Evolutionary conservation across 2,888 invertebrate genomes (phyloP), one percentile per base, ranked within the genome.

Genomic region (Eremobia ochroleuca): DNA sequence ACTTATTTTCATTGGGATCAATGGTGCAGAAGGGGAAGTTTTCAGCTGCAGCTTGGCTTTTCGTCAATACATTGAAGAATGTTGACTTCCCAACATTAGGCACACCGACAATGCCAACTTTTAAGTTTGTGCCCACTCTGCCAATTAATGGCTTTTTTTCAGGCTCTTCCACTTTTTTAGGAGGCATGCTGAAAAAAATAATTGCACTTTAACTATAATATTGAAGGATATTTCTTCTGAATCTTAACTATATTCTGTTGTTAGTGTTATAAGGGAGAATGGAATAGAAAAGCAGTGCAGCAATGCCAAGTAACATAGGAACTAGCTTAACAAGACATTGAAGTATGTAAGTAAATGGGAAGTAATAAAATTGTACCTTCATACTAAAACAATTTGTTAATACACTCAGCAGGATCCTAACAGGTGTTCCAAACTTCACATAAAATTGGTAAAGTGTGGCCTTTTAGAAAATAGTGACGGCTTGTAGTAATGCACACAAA

Each of bases 1-100:
- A 99, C 99, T 99, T 99, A 99, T 99, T 99, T 98, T 99, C 99
- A 98, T 99, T 99, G 68, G 99, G 99, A 97, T 99, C 99, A 94
- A 99, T 99, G 95, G 99, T 99, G 97, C 99, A 99, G 97, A 99
- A 99, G 1, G 99, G 99, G 94, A 99, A 99, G 95, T 99, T 99
- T 94, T 99, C 99, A 72, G 99, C 99, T 75, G 99, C 98, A 11
- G 99, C 99, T 92, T 98, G 98, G 94, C 99, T 99, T 95, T 99
- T 99, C 49, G 99, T 99, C 85, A 99, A 97, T 40, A 99, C 99
- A 96, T 99, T 99, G 97, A 99, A 99, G 97, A 99, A 99, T 71
- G 99, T 99, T 15, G 99, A 99, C 96, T 99, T 99, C 82, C 99
- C 99, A 82, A 99, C 99, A 97, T 99, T 99, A 46, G 99, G 99